Evolutionary conservation across 2,797 vertebrate genomes (phyloP), one percentile per base, ranked within the genome.

Genomic region (Phalloptychus januarius): DNA sequence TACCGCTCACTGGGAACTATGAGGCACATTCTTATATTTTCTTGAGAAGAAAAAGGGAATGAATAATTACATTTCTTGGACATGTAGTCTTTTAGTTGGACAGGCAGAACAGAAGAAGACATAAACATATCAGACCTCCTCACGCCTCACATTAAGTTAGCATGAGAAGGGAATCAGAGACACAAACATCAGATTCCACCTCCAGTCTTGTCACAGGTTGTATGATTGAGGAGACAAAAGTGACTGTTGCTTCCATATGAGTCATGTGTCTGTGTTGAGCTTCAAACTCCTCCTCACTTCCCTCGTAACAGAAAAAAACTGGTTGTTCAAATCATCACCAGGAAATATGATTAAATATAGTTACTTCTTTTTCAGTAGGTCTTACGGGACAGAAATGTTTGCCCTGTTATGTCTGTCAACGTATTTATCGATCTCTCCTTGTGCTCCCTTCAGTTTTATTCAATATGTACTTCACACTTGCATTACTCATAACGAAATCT

Each of bases 241-340:
- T 82, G 84, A 80, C 40, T 4, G 31, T 73, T 74, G 65, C 77
- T 85, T 69, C 82, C 71, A 72, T 75, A 76, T 85, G 83, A 89
- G 52, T 88, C 84, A 75, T 78, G 77, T 82, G 83, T 88, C 77
- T 78, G 69, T 69, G 72, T 63, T 81, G 58, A 83, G 75, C 72
- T 72, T 74, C 77, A 78, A 52, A 74, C 52, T 84, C 71, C 48
- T 75, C 61, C 54, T 75, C 69, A 61, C 81, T 78, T 77, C 69
- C 23, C 58, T 75, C 63, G 63, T 69, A 65, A 85, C 54, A 61
- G 78, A 36, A 84, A 88, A 88, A 83, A 81, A 85, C 78, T 84
- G 71, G 65, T 74, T 86, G 76, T 76, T 80, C 74, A 81, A 72
- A 75, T 45, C 44, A 16, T 61, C 72, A 56, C 71, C 33, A 36